Evolutionary conservation across 2,888 invertebrate species (phyloP), one percentile per base, ranked within the genome.

Genomic region (Megaustenia siamemsis): DNA sequence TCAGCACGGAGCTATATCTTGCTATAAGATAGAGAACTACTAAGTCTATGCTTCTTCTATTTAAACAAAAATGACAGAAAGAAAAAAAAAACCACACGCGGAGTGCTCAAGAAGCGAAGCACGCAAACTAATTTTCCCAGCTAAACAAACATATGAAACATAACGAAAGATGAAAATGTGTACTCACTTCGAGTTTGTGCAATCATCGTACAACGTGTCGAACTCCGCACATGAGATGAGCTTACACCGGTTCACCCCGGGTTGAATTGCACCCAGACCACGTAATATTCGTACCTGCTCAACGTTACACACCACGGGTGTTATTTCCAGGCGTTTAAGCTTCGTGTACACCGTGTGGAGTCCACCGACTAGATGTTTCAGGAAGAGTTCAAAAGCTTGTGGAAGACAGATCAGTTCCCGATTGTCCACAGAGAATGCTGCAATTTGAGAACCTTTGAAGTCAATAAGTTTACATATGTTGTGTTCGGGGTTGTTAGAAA

Each of bases 321-420:
- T 97, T 95, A 99, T 99, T 96, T 99, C 99, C 94, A 99, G 96
- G 92, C 99, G 96, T 95, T 99, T 99, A 92, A 99, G 96, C 95
- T 99, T 99, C 82, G 99, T 99, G 95, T 99, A 99, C 94, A 99
- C 99, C 87, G 99, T 99, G 95, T 99, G 99, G 94, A 99, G 95
- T 82, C 99, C 99, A 89, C 99, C 99, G 90, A 99, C 99, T 93
- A 99, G 96, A 94, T 99, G 98, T 95, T 99, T 99, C 88, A 99
- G 96, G 95, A 99, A 99, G 84, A 99, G 96, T 95, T 99, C 99
- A 94, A 99, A 99, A 49, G 99, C 99, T 95, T 99, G 99, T 86
- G 99, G 99, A 94, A 99, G 95, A 94, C 99, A 99, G 88, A 99
- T 95, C 97, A 99, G 97, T 75, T 98, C 98, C 93, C 98, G 97